Evolutionary conservation across 2,113 vertebrate species (phyloP).

Genomic region (Morone saxatilis): DNA sequence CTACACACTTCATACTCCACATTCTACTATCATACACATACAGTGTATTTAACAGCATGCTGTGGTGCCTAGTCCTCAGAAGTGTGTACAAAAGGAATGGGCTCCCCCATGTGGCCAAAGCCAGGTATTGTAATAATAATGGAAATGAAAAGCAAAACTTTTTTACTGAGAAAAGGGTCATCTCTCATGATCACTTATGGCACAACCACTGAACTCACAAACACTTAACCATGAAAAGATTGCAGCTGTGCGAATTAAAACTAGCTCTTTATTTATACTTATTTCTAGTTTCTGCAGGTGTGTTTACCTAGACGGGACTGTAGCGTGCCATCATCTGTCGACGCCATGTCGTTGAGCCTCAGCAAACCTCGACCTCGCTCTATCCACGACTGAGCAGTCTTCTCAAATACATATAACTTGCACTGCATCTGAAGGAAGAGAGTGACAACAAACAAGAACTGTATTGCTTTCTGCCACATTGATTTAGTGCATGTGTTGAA

Average conservation of each 20-base stretch:
- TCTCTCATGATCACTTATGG: background rate
- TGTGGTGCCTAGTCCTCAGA: background rate
- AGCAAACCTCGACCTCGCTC: slow-evolving; percentile 96
- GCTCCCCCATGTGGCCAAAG: slow-evolving; percentile 61
- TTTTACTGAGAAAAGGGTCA: background rate
- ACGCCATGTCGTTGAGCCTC: slow-evolving; percentile 98
- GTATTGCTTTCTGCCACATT: background rate
- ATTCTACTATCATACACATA: background rate
- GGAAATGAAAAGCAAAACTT: background rate
- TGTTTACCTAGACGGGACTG: slow-evolving; percentile 94
- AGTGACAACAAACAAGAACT: background rate
- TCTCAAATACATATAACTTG: slow-evolving; percentile 99
- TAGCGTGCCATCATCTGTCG: slow-evolving; percentile 92
- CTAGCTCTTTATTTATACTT: background rate
- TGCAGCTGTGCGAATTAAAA: background rate
- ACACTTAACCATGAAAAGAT: background rate
- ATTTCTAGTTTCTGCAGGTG: background rate
- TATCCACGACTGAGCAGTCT: slow-evolving; percentile 97
- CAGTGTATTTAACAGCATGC: background rate
- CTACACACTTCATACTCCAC: background rate
- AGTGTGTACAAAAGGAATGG: background rate
- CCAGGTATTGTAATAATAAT: background rate
- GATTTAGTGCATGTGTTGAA: background rate
- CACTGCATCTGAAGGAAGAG: slow-evolving; percentile 91
- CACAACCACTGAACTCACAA: background rate